These are phyloP conservation scores for Alectura lathami DNA, from an alignment of 2,113 vertebrate genomes.

Conservation along the genomic window DNA sequence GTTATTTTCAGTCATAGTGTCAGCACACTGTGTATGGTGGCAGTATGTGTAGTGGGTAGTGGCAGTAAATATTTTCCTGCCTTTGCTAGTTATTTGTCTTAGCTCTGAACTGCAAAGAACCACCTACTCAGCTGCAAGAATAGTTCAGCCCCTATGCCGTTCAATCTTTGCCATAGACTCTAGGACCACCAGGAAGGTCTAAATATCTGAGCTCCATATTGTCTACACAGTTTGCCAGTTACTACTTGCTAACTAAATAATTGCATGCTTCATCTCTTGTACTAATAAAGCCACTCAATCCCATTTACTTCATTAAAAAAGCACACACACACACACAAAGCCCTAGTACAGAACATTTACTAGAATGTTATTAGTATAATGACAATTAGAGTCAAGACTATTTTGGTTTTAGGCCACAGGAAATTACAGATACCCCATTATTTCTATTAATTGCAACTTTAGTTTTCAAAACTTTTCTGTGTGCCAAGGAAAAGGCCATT, in stretches of 20 bases:
- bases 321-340: background rate
- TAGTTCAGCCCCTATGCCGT: background rate
- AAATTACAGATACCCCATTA: background rate
- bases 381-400: background rate
- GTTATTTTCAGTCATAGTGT: constrained; percentile 45
- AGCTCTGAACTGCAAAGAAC: constrained; percentile 51
- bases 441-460: constrained; percentile 16
- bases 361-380: background rate
- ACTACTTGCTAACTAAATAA: constrained; percentile 5
- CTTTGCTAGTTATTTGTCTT: constrained; percentile 54
- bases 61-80: constrained; percentile 61
- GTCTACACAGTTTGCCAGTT: constrained; percentile 14
- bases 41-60: constrained; percentile 46
- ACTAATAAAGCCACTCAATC: constrained; percentile 1
- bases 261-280: background rate
- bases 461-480: background rate
- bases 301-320: background rate
- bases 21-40: constrained; percentile 30
- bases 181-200: background rate
- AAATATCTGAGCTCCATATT: constrained; percentile 46
- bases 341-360: background rate
- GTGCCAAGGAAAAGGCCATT: background rate
- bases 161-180: background rate
- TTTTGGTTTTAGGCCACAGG: background rate
- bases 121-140: constrained; percentile 53